A percentile compares a stretch with the other conserved stretches of the same genome.
phyloP scores from a whole-genome alignment of 2,113 vertebrate genomes.

The Carassius carassius region DNA sequence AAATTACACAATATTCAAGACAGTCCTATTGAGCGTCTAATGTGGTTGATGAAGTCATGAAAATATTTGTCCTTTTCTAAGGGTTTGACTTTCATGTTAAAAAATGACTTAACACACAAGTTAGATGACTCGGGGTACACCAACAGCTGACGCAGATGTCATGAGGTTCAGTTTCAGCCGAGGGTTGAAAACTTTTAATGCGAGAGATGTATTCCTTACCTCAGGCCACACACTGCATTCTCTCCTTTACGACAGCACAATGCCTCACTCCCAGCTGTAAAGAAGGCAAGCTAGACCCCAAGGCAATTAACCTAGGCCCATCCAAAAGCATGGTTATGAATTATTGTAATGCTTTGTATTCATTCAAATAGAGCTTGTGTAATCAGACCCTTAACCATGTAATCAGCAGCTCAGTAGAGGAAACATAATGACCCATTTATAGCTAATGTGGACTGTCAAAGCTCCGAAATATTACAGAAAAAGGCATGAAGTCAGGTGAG shows the following conservation, averaged over 20 bases:
- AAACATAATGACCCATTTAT: slow-evolving; percentile 37
- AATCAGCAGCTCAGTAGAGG: slow-evolving; percentile 30
- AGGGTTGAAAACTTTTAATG: not conserved
- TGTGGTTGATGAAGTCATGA: too few species aligned
- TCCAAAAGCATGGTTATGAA: slow-evolving; percentile 37
- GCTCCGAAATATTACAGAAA: not conserved
- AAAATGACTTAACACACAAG: not conserved
- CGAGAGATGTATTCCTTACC: not conserved
- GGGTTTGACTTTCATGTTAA: not conserved
- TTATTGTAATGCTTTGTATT: slow-evolving; percentile 36
- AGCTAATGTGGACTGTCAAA: slow-evolving; percentile 19
- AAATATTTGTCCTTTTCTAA: too few species aligned
- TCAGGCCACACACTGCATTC: not conserved
- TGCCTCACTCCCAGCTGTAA: slow-evolving; percentile 19
- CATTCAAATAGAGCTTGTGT: slow-evolving; percentile 35
- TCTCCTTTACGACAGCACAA: slow-evolving; percentile 1
- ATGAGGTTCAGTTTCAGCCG: not conserved
- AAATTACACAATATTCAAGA: too few species aligned
- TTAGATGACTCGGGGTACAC: not conserved
- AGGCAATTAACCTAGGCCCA: slow-evolving; percentile 25
- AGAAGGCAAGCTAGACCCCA: slow-evolving; percentile 1
- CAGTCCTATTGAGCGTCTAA: too few species aligned
- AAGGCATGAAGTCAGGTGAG: slow-evolving; percentile 19
- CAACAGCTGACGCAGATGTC: not conserved
- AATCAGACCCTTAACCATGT: slow-evolving; percentile 41